Evolutionary conservation across 1,140 invertebrate genomes (phyloP), one percentile per base, ranked within the genome.

Genomic region (Steinernema khuongi): DNA sequence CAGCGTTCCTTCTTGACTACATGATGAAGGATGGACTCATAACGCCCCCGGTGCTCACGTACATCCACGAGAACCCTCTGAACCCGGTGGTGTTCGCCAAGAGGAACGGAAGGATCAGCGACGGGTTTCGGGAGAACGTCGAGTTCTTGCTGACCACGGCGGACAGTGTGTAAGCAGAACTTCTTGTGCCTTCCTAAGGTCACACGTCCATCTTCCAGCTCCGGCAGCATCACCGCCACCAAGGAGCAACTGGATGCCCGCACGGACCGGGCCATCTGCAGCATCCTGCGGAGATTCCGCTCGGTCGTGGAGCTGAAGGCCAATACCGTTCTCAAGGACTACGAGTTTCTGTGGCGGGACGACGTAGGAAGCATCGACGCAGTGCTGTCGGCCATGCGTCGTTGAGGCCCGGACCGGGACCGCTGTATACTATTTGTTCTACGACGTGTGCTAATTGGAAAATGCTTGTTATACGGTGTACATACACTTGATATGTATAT

Each of bases 1-100:
- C 36, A 41, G 36, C 36, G 36, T 60, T 60, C 19, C 50, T 60
- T 14, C 7, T 60, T 11, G 50, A 60, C 19, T 60, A 60, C 50
- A 60, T 60, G 50, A 14, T 60, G 11, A 60, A 60, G 19, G 50
- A 60, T 22, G 50, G 50, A 7, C 50, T 60, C 50, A 60, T 60
- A 11, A 60, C 50, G 50, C 50, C 50, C 22, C 50, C 50, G 4
- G 50, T 60, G 11, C 22, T 60, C 11, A 22, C 50, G 11, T 41
- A 11, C 36, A 41, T 17, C 50, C 14, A 60, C 7, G 50, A 60
- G 50, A 60, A 60, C 50, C 50, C 50, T 22, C 50, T 60, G 50
- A 60, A 60, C 19, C 50, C 50, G 11, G 22, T 60, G 11, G 50
- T 60, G 7, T 60, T 60, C 19, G 50, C 50, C 7, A 60, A 60